These are phyloP conservation scores for Sitophilus oryzae DNA, from an alignment of 1,140 invertebrate species.

Conservation along the genomic window DNA sequence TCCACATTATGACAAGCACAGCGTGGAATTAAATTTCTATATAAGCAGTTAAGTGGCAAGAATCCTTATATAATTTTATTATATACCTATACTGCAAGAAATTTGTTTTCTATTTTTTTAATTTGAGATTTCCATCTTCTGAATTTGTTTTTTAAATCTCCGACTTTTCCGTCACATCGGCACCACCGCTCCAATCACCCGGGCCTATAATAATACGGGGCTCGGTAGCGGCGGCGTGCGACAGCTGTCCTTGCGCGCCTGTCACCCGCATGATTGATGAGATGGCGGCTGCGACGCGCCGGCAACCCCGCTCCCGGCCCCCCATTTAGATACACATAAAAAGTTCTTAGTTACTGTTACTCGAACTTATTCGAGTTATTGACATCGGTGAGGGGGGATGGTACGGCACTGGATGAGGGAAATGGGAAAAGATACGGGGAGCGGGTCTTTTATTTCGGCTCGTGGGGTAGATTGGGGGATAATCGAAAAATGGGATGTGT, in stretches of 20 bases:
- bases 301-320: slow-evolving; percentile 20
- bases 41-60: no score
- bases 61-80: no score
- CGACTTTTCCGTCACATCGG: background rate
- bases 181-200: background rate
- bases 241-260: slow-evolving; percentile 22
- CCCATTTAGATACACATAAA: slow-evolving; percentile 24
- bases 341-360: slow-evolving; percentile 22
- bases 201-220: no score
- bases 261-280: slow-evolving; percentile 23
- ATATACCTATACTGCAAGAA: no score
- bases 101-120: no score
- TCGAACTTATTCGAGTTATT: slow-evolving; percentile 21
- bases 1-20: no score
- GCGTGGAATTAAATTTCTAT: no score
- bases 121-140: no score
- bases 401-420: background rate
- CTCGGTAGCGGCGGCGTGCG: slow-evolving; percentile 17
- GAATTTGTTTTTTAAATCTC: no score
- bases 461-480: no score
- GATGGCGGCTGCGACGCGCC: slow-evolving; percentile 25
- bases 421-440: background rate
- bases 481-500: no score
- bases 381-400: background rate
- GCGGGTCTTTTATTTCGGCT: no score